These are phyloP conservation scores for Acrobeloides nanus DNA, from an alignment of 2,888 invertebrate genomes.

Conservation along the genomic window DNA sequence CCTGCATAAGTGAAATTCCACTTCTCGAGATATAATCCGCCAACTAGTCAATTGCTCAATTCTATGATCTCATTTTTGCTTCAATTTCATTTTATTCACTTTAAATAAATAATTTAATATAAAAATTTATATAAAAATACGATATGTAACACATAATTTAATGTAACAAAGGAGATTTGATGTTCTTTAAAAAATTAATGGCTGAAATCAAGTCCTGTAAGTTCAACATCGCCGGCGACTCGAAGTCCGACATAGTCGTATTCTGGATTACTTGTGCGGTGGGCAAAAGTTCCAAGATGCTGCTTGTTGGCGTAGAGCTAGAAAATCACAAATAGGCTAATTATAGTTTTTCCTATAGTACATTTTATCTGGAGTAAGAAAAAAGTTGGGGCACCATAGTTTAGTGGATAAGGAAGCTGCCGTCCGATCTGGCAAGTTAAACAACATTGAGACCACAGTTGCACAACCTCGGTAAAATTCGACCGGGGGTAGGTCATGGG, in stretches of 20 bases:
- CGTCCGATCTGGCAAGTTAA: too few species aligned
- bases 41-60: too few species aligned
- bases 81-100: not conserved
- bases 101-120: not conserved
- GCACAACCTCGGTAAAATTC: too few species aligned
- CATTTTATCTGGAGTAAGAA: too few species aligned
- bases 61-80: not conserved
- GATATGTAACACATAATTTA: not conserved
- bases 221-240: slow-evolving; percentile 42
- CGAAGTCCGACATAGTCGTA: slow-evolving; percentile 41
- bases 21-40: too few species aligned
- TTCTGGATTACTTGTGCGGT: slow-evolving; percentile 43
- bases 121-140: slow-evolving; percentile 2
- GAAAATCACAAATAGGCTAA: too few species aligned
- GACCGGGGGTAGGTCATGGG: too few species aligned
- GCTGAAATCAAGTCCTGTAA: slow-evolving; percentile 44
- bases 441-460: too few species aligned
- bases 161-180: not conserved
- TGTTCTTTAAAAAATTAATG: not conserved
- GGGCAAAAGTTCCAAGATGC: slow-evolving; percentile 50
- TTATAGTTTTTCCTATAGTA: too few species aligned
- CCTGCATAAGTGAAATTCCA: too few species aligned
- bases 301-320: slow-evolving; percentile 39
- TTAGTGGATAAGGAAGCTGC: too few species aligned
- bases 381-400: too few species aligned